Evolutionary conservation across 2,113 vertebrate species (phyloP), one percentile per base, ranked within the genome.

Genomic region (Xiphophorus couchianus): DNA sequence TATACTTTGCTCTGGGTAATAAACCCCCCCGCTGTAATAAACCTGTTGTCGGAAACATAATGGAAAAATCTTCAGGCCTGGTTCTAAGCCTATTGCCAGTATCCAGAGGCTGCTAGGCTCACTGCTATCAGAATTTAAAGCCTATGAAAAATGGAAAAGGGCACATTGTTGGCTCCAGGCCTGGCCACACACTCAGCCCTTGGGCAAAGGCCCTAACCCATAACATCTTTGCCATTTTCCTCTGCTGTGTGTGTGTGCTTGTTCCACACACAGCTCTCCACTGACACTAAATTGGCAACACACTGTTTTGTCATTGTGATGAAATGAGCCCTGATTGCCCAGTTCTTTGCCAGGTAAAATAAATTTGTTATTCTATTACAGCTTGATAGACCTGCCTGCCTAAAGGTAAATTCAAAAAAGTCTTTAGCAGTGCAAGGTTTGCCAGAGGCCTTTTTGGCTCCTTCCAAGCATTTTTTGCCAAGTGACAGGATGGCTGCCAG

Each of bases 361-460:
- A 89, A 78, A 94, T 89, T 14, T 92, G 90, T 90, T 86, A 84
- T 92, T 90, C 81, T 77, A 77, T 91, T 89, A 80, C 74, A 69
- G 71, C 64, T 33, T 86, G 87, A 91, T 84, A 73, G 89, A 91
- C 84, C 73, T 80, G 69, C 80, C 62, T 68, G 82, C 80, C 77
- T 71, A 80, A 71, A 87, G 88, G 87, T 76, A 71, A 85, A 91
- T 86, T 81, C 74, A 84, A 84, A 90, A 83, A 89, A 86, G 80
- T 91, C 74, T 92, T 90, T 90, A 90, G 86, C 84, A 78, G 80
- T 58, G 37, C 80, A 60, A 76, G 80, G 86, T 89, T 90, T 93
- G 92, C 93, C 89, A 91, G 88, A 58, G 90, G 92, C 89, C 88
- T 86, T 92, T 91, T 91, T 93, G 91, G 86, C 90, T 92, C 74